Base-by-base conservation (phyloP, 1,140 invertebrate species). In the Coboldia fuscipes region DNA sequence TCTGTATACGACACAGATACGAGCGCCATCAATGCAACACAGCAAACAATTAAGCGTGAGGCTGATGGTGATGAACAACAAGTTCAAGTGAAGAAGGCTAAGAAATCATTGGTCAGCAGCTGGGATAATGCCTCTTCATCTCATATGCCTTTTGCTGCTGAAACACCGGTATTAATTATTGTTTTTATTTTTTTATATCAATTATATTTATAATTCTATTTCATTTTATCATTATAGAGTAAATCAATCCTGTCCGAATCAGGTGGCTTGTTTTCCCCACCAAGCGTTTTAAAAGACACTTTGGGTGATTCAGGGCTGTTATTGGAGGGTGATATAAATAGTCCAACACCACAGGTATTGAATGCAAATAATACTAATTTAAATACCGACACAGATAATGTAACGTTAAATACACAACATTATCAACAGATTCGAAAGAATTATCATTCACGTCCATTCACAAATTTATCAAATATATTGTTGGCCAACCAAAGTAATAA, bases 211-310 rank as follows among this genome's bases (percentile, higher is more conserved):
- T 29, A 8, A 8, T 34, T 34, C 27, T 32, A 33, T 15, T 36
- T 36, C 17, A 37, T 38, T 39, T 39, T 27, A 23, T 29, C 46
- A 37, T 67, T 66, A 3, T 63, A 84, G 72, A 88, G 83, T 53
- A 88, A 88, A 62, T 81, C 77, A 30, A 55, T 89, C 47, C 70
- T 66, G 10, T 71, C 72, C 13, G 75, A 82, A 43, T 71, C 72
- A 19, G 83, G 79, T 6, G 69, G 79, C 10, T 54, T 84, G 37
- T 86, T 89, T 46, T 86, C 82, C 2, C 81, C 85, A 2, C 75
- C 81, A 9, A 82, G 79, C 4, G 81, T 86, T 45, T 63, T 71
- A 37, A 68, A 70, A 46, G 60, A 72, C 35, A 63, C 66, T 0
- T 54, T 71, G 23, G 58, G 56, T 37, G 61, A 60, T 32, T 44